phyloP scores from a whole-genome alignment of 2,888 invertebrate species.

The Cremastinae sp. region DNA sequence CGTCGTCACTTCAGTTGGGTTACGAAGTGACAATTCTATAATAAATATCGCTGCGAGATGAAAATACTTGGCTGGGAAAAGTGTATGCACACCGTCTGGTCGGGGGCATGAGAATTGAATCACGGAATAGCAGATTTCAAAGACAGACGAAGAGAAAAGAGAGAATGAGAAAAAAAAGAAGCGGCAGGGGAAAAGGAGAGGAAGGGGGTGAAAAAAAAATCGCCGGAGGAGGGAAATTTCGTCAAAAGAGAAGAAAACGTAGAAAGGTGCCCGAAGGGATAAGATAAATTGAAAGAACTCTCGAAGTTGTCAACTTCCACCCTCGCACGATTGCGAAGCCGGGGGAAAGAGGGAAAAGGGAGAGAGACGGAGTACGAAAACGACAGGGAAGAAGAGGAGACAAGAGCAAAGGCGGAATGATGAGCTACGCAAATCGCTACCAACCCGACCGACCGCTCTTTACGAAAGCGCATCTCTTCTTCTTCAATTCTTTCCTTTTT shows the following conservation, averaged over 20 bases:
- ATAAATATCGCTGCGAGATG: slow-evolving; percentile 48
- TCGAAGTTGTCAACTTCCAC: slow-evolving; percentile 78
- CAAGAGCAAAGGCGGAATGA: slow-evolving; percentile 32
- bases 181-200: slow-evolving; percentile 2
- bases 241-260: slow-evolving; percentile 15
- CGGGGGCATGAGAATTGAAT: slow-evolving; percentile 11
- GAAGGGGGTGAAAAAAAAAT: neutral
- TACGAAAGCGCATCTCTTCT: slow-evolving; percentile 45
- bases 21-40: slow-evolving; percentile 40
- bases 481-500: slow-evolving; percentile 21
- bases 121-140: neutral
- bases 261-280: slow-evolving; percentile 73
- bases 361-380: slow-evolving; percentile 1
- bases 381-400: slow-evolving; percentile 7
- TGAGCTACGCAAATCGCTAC: slow-evolving; percentile 50
- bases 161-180: neutral
- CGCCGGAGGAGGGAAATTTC: neutral
- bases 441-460: slow-evolving; percentile 27
- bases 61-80: slow-evolving; percentile 44
- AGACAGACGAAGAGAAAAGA: slow-evolving; percentile 9
- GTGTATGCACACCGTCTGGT: slow-evolving; percentile 13
- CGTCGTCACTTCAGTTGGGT: slow-evolving; percentile 23
- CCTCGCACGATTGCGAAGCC: slow-evolving; percentile 51
- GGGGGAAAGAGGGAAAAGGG: too few species aligned
- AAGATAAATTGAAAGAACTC: slow-evolving; percentile 79